Percentiles rank a stretch among this genome's conserved stretches.
These are phyloP conservation scores for Leucania comma DNA, from an alignment of 2,888 invertebrate species.

Conservation along the genomic window DNA sequence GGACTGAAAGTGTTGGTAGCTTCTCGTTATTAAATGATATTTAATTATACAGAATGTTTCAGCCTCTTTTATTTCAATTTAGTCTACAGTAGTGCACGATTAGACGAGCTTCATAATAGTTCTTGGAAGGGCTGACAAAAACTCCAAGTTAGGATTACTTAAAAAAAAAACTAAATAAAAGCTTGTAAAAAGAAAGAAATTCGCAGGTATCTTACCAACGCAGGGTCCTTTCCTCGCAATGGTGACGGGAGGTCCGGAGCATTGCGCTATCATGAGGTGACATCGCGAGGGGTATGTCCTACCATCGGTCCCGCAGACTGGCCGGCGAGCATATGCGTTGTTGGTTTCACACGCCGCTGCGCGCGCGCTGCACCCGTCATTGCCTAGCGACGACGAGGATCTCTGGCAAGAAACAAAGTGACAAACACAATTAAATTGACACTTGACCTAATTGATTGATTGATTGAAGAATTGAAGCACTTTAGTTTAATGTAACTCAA, in stretches of 20 bases:
- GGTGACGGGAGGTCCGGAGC: slow-evolving; percentile 93
- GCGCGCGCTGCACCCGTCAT: slow-evolving; percentile 75
- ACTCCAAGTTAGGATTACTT: background rate
- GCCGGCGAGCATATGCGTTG: slow-evolving; percentile 78
- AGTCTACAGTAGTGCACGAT: background rate
- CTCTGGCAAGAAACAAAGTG: slow-evolving; percentile 45
- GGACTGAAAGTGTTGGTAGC: background rate
- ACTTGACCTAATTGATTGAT: slow-evolving; percentile 49
- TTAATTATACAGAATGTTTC: background rate
- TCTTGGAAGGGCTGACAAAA: background rate
- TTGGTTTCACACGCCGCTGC: slow-evolving; percentile 85
- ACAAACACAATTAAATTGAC: slow-evolving; percentile 44
- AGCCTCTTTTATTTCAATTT: background rate
- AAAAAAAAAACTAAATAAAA: too few species aligned
- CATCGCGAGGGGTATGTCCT: slow-evolving; percentile 96
- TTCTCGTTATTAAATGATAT: background rate
- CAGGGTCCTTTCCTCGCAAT: slow-evolving; percentile 94
- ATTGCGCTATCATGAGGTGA: slow-evolving; percentile 94
- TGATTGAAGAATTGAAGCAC: slow-evolving; percentile 36
- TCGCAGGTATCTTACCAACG: slow-evolving; percentile 89
- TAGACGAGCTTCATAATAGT: too few species aligned
- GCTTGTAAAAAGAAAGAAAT: background rate
- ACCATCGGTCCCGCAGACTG: slow-evolving; percentile 95
- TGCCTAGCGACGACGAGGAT: slow-evolving; percentile 35
- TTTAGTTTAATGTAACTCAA: slow-evolving; percentile 33